Conservation (phyloP, 2,888 invertebrate genomes). For the Mylabris sibirica region DNA sequence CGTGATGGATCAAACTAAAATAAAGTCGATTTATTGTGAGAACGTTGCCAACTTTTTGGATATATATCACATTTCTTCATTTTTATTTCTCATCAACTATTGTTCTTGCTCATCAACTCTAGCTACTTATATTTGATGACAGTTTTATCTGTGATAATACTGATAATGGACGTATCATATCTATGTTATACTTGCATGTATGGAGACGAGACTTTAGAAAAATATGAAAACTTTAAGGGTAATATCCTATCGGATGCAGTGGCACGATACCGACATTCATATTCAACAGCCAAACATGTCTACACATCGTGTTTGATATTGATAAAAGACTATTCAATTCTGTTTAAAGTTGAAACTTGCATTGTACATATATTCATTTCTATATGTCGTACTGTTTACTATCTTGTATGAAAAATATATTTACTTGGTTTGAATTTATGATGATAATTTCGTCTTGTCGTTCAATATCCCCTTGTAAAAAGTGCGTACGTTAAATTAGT, state of each 20-base stretch:
- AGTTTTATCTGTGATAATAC: background rate
- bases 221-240: slow-evolving; percentile 4
- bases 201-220: background rate
- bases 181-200: background rate
- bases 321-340: slow-evolving; percentile 35
- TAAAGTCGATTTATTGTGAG: slow-evolving; percentile 28
- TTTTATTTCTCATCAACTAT: background rate
- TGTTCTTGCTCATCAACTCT: background rate
- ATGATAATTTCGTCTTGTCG: background rate
- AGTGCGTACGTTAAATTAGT: background rate
- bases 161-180: background rate
- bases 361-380: slow-evolving; percentile 32
- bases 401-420: slow-evolving; percentile 13
- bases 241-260: slow-evolving; percentile 30
- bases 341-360: slow-evolving; percentile 31
- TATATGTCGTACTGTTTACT: slow-evolving; percentile 16
- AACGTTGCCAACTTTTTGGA: slow-evolving; percentile 11
- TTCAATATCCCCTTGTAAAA: background rate
- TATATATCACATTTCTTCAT: background rate
- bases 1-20: slow-evolving; percentile 21
- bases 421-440: background rate
- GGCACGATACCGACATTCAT: slow-evolving; percentile 35
- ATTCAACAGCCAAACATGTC: slow-evolving; percentile 34
- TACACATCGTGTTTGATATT: slow-evolving; percentile 28
- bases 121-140: background rate